phyloP scores from a whole-genome alignment of 2,113 vertebrate species.

The Nestor notabilis region DNA sequence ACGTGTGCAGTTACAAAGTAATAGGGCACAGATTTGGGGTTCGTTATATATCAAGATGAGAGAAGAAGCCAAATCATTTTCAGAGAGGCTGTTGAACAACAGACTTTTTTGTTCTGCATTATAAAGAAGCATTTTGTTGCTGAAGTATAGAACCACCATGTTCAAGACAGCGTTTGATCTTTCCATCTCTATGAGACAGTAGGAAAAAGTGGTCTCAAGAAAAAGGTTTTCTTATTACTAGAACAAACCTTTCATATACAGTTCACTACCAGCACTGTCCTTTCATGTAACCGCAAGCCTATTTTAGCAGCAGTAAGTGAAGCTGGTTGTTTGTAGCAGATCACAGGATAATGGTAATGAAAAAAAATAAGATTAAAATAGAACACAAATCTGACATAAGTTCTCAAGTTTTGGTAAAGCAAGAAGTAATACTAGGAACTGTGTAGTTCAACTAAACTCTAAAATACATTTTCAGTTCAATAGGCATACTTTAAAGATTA shows the following conservation, averaged over 20 bases:
- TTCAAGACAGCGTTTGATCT: constrained; percentile 62
- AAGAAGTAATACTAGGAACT: background rate
- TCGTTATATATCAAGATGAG: background rate
- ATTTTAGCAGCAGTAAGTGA: constrained; percentile 6
- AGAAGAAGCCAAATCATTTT: constrained; percentile 26
- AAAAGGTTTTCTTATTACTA: constrained; percentile 59
- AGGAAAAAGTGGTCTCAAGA: constrained; percentile 10
- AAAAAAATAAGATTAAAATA: constrained; percentile 22
- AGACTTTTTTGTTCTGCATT: constrained; percentile 5
- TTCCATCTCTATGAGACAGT: constrained; percentile 47
- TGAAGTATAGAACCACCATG: constrained; percentile 33
- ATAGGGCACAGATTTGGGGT: constrained; percentile 38
- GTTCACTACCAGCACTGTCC: constrained; percentile 23
- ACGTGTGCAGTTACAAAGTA: constrained; percentile 25
- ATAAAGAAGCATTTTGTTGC: constrained; percentile 47
- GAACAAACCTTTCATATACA: constrained; percentile 41
- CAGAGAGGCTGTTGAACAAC: constrained; percentile 18
- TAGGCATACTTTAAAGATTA: background rate
- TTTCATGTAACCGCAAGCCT: constrained; percentile 34
- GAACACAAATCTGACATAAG: background rate
- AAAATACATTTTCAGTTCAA: background rate
- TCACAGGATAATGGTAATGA: constrained; percentile 25
- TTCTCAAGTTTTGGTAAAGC: background rate
- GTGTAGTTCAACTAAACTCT: background rate
- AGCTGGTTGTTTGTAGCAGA: constrained; percentile 4